phyloP scores from a whole-genome alignment of 2,888 invertebrate species.

The Chrysopilus asiliformis region DNA sequence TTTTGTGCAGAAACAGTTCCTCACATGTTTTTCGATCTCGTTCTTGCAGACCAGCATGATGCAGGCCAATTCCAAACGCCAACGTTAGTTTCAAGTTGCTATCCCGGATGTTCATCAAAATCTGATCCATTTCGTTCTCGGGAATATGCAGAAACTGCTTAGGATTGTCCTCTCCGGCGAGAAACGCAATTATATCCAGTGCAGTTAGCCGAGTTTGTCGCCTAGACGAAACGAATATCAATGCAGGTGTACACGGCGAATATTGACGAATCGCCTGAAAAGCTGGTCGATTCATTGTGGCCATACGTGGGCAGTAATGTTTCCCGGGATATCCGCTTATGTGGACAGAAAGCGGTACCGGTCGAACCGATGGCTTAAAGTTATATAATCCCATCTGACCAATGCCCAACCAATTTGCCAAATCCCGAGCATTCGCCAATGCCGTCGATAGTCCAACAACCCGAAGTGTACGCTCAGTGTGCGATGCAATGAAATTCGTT shows the following conservation, averaged over 20 bases:
- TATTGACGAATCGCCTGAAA: constrained; percentile 91
- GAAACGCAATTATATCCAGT: constrained; percentile 79
- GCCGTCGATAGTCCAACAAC: constrained; percentile 96
- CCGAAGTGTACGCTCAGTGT: constrained; percentile 68
- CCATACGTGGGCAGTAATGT: constrained; percentile 98
- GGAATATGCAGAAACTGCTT: constrained; percentile 89
- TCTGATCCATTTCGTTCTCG: constrained; percentile 72
- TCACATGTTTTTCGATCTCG: constrained; percentile 83
- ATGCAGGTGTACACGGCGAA: constrained; percentile 78
- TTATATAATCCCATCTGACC: constrained; percentile 84
- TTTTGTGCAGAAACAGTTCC: constrained; percentile 85
- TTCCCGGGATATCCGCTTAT: constrained; percentile 94
- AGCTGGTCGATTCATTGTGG: constrained; percentile 97
- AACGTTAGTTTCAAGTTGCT: constrained; percentile 84
- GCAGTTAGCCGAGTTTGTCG: constrained; percentile 95
- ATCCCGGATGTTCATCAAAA: constrained; percentile 61
- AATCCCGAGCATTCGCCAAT: constrained; percentile 90
- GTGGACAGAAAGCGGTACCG: constrained; percentile 84
- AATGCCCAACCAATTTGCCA: constrained; percentile 94
- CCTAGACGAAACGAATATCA: constrained; percentile 93
- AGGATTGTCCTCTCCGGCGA: constrained; percentile 83
- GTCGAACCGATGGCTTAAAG: constrained; percentile 94
- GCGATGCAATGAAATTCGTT: constrained; percentile 89
- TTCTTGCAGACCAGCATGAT: constrained; percentile 95
- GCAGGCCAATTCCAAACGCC: constrained; percentile 95